These are phyloP conservation scores for Gopherus evgoodei DNA, from an alignment of 2,113 vertebrate species.

Conservation along the genomic window DNA sequence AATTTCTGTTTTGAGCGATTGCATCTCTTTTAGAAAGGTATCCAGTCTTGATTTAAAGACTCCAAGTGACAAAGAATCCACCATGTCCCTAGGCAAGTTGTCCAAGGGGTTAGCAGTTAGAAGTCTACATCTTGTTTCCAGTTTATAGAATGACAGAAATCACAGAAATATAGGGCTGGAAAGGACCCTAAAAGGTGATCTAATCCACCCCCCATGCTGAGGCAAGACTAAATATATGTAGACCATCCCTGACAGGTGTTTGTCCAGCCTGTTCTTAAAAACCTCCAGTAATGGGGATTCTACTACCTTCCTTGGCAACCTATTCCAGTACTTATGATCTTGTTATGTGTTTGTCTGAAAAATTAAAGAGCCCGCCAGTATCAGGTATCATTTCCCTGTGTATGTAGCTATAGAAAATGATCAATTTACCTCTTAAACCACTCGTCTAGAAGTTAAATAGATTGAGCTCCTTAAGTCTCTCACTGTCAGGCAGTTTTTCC, in stretches of 20 bases:
- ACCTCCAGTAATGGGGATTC: not conserved
- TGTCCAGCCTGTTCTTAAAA: too few species aligned
- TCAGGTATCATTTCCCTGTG: not conserved
- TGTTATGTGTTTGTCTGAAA: not conserved
- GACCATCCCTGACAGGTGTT: not conserved
- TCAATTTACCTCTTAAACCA: not conserved
- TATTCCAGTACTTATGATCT: accelerated
- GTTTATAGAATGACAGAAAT: not conserved
- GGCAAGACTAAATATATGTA: not conserved
- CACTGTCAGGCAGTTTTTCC: not conserved
- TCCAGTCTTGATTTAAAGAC: not conserved
- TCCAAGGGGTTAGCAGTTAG: not conserved
- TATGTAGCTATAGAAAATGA: not conserved
- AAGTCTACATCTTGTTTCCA: not conserved
- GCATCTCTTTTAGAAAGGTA: not conserved
- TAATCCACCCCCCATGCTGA: not conserved
- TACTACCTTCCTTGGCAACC: not conserved
- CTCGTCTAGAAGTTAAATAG: not conserved
- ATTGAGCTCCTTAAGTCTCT: not conserved
- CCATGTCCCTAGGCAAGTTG: not conserved
- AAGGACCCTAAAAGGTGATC: not conserved
- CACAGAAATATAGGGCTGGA: not conserved
- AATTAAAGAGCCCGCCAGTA: not conserved
- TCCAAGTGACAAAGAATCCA: not conserved
- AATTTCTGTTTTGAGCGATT: not conserved